Base-by-base conservation (phyloP, 2,888 invertebrate species). In the Mimachlamys varia region DNA sequence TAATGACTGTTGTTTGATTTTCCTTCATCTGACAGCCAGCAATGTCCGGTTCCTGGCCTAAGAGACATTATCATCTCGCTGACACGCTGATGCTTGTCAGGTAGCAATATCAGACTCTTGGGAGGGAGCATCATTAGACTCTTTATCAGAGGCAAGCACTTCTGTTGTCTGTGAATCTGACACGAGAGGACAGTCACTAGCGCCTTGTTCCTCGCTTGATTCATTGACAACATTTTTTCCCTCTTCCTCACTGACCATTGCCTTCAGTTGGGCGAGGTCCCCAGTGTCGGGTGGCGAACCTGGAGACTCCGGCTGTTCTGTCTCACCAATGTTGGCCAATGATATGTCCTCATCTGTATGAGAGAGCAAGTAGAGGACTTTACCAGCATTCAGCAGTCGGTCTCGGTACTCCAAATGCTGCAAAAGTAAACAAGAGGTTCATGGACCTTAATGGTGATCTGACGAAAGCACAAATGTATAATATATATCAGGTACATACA, bases 401-500 rank as follows among this genome's bases (percentile, higher is more conserved):
- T 87, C 37, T 76, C 89, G 53, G 58, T 89, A 91, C 50, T 91
- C 91, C 33, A 91, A 62, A n/a, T 91, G 38, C 89, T 89, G n/a
- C 4, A 53, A 58, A 37, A 13, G 55, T 58, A 33, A 55, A 58
- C 5, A 13, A 10, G n/a, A n/a, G n/a, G n/a, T n/a, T n/a, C n/a
- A n/a, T n/a, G n/a, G n/a, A n/a, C n/a, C n/a, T n/a, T n/a, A n/a
- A n/a, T n/a, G n/a, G n/a, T n/a, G n/a, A n/a, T n/a, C n/a, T n/a
- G n/a, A n/a, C n/a, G n/a, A n/a, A n/a, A n/a, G n/a, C n/a, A n/a
- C n/a, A n/a, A n/a, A n/a, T n/a, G n/a, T n/a, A n/a, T n/a, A n/a
- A n/a, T n/a, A n/a, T n/a, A n/a, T n/a, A n/a, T n/a, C n/a, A n/a
- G n/a, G n/a, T n/a, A n/a, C n/a, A n/a, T n/a, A n/a, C n/a, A n/a